Evolutionary conservation across 2,797 vertebrate genomes (phyloP).

Genomic region (Buceros bicornis): DNA sequence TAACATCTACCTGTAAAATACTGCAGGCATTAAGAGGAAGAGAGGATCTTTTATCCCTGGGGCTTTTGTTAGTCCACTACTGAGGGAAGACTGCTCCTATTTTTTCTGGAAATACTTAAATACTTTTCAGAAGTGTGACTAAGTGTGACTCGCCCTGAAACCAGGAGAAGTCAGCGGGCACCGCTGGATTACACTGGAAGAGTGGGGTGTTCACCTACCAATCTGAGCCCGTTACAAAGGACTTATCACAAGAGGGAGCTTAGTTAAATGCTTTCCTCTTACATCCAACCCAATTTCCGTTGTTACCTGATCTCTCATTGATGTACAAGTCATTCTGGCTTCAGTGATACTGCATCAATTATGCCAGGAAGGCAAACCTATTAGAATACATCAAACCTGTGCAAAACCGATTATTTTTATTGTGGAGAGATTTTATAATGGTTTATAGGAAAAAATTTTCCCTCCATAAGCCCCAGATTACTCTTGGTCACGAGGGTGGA

Average conservation of each 20-base stretch:
- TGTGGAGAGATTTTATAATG: background rate
- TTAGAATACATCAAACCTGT: background rate
- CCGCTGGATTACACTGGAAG: background rate
- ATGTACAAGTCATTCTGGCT: background rate
- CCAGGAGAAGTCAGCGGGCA: background rate
- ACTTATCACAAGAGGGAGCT: background rate
- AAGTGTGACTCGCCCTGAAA: background rate
- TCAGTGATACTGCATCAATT: background rate
- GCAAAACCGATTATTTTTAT: background rate
- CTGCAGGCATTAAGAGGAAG: background rate
- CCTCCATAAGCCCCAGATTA: background rate
- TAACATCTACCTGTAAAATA: background rate
- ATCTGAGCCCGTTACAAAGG: background rate
- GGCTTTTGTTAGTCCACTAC: background rate
- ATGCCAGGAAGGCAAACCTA: background rate
- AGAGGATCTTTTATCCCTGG: background rate
- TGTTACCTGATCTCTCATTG: background rate
- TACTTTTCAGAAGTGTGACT: background rate
- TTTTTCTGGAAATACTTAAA: conserved; percentile 13
- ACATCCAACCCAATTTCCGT: background rate
- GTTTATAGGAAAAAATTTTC: background rate
- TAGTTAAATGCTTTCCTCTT: background rate
- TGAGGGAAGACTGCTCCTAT: background rate
- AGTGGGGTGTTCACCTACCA: background rate
- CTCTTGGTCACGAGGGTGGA: background rate